phyloP scores from a whole-genome alignment of 2,888 invertebrate genomes.

The Creontiades dilutus region DNA sequence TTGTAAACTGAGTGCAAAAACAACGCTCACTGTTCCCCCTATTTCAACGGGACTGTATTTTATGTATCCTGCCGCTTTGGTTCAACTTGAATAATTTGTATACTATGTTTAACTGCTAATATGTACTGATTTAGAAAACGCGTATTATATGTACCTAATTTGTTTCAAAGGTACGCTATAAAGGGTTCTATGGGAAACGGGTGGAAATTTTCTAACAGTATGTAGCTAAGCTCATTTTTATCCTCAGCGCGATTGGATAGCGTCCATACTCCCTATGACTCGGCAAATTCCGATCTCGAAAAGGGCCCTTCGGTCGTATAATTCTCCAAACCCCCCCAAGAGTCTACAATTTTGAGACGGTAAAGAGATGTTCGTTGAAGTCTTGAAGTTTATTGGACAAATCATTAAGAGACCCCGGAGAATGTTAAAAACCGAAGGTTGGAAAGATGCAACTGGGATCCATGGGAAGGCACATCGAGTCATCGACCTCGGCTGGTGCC shows the following conservation, averaged over 20 bases:
- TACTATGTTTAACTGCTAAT: too few relatives aligned
- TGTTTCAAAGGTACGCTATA: too few relatives aligned
- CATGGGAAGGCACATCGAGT: neutral
- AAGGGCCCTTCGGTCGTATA: neutral
- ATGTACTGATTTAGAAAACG: too few relatives aligned
- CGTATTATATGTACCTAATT: too few relatives aligned
- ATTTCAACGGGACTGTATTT: too few relatives aligned
- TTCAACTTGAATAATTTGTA: too few relatives aligned
- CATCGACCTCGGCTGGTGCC: constrained; percentile 23
- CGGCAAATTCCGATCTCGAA: neutral
- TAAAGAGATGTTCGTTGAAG: neutral
- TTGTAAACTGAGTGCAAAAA: too few relatives aligned
- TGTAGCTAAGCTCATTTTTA: too few relatives aligned
- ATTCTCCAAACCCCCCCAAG: neutral
- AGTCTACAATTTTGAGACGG: neutral
- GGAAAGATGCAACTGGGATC: neutral
- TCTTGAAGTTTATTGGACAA: neutral
- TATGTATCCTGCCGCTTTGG: too few relatives aligned
- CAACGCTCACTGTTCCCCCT: too few relatives aligned
- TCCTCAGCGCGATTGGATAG: neutral
- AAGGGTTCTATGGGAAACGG: too few relatives aligned
- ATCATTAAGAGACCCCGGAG: neutral
- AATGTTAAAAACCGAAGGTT: neutral
- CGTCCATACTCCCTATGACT: neutral
- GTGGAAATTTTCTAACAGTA: too few relatives aligned